Evolutionary conservation across 1,140 invertebrate genomes (phyloP), one percentile per base, ranked within the genome.

Genomic region (Dufourea novaeangliae): DNA sequence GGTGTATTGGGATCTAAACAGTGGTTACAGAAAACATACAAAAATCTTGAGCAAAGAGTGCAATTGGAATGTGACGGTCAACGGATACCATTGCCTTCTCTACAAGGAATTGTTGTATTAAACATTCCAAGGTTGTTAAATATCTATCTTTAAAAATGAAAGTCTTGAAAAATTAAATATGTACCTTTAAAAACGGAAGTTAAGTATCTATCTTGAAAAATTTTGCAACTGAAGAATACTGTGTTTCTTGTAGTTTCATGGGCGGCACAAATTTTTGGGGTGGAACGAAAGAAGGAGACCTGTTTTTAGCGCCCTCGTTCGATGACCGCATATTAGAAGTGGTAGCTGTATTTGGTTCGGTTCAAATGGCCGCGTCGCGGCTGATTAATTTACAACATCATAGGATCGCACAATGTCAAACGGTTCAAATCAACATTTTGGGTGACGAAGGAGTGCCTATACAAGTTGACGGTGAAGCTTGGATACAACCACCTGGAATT

Each of bases 261-360:
- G 98, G 98, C 11, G 98, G 98, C 41, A 98, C 98, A n/a, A 99
- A 99, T 91, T 99, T 99, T 90, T 99, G 98, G 98, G 98, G 98
- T 74, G 97, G 97, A 2, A 96, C 95, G 8, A 97, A 98, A 89
- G 96, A 96, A 85, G 97, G 97, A 83, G 97, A 98, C 82, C 93
- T 97, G 20, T 98, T 98, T 87, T 91, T 98, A 17, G 95, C 96
- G 1, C 97, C 97, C 1, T 97, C 96, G 6, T 98, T 98, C 86
- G 98, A 99, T 92, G 98, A 99, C 92, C 95, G 97, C 63, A 96
- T 99, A 64, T 92, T 99, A 10, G 97, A 99, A 94, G 98, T 99
- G 20, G 98, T 99, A 5, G 98, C 98, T 14, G 98, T 99, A 0
- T 99, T 99, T 92, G 98, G 98, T 0, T 98, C 97, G 0, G 97